Evolutionary conservation across 2,113 vertebrate genomes (phyloP), one percentile per base, ranked within the genome.

Genomic region (Conger conger): DNA sequence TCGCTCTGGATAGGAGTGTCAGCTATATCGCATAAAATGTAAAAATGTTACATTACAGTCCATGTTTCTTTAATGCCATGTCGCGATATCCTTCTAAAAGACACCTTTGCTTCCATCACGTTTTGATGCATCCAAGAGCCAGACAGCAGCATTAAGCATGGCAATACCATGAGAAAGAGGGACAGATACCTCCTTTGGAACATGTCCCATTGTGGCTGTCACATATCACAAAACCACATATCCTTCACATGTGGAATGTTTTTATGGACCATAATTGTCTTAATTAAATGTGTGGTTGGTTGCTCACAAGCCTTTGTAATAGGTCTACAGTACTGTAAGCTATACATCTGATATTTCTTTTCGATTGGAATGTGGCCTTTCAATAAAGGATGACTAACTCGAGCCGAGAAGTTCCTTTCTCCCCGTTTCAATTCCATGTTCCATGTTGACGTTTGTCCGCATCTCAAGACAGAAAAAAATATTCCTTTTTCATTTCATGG

Each of bases 181-280:
- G 15, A 27, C 33, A 35, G 30, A 33, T 50, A 42, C 45, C 15
- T 36, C 80, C 16, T 82, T 18, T 82, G 50, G 53, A 27, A 54
- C 37, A 30, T 35, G n/a, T 81, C 50, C 50, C 79, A 33, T 38
- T 45, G 57, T 36, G 53, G 84, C 18, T 27, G 15, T 60, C 27
- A 30, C 37, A 27, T 78, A 63, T 63, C 23, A 68, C n/a, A 35
- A 45, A 13, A 50, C 60, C 40, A 76, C 15, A 30, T 38, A 36
- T n/a, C 23, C 77, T 54, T 77, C 50, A 85, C 50, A 86, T 82
- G 85, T 78, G 40, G 80, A n/a, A 86, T 15, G 82, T 86, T 54
- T 80, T 17, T 53, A 37, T 20, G n/a, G 45, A 37, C 63, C 84
- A 81, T 76, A 81, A 60, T 82, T 79, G 77, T 33, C 63, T 77